Evolutionary conservation across 2,113 vertebrate species (phyloP), one percentile per base, ranked within the genome.

Genomic region (Chloropsis hardwickii): DNA sequence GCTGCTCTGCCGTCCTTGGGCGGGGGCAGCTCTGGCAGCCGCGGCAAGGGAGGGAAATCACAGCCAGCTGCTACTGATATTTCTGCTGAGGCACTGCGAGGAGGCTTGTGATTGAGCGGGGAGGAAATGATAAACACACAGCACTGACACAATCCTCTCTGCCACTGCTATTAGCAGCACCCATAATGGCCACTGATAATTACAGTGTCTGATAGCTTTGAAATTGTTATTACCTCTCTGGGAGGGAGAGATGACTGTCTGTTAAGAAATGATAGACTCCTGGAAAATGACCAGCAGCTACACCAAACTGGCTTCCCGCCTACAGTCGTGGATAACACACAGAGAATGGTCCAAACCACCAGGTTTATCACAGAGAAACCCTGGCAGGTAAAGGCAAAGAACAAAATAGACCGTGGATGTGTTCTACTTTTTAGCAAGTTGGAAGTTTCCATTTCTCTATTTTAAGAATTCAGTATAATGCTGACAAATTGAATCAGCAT

Each of bases 1-100:
- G 78, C 90, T 48, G 86, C 94, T 95, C 33, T 16, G 90, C 54
- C 8, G 5, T 61, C 62, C 50, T 66, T 74, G 96, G 94, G 96
- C 74, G 74, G 92, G 76, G 92, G 73, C 80, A 19, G 78, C 80
- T 87, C 86, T 57, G 1, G 37, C 81, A 92, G 94, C 35, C 2
- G 33, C 14, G 1, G 53, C 56, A 2, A 70, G 40, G 37, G 62
- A 95, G 64, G 51, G 54, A 92, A 97, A 97, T 97, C 74, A 67
- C 70, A 76, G 86, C 54, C 80, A 93, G 78, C 54, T 73, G 83
- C 88, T 92, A 88, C 81, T 83, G 45, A 83, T 84, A 45, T 1
- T 78, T 5, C 44, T 48, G 71, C n/a, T 28, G 50, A 84, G 79
- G 27, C 64, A 51, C 81, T 2, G 58, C 4, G 44, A 10, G 47